phyloP scores from a whole-genome alignment of 2,797 vertebrate species.

The Sorex maritimensis region DNA sequence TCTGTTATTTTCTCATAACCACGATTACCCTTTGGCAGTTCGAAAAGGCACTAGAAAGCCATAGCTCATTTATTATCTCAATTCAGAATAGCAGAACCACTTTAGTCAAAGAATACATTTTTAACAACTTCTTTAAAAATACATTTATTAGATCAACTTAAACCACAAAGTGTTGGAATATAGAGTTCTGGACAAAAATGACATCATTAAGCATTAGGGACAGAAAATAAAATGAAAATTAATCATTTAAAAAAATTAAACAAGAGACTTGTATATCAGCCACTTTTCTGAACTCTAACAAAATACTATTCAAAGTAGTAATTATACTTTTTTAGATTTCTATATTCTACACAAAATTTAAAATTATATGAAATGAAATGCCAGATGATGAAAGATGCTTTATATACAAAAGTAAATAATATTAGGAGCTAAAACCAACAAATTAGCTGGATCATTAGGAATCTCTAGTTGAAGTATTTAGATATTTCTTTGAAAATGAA shows the following conservation, averaged over 20 bases:
- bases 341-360: neutral
- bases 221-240: neutral
- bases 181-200: neutral
- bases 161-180: neutral
- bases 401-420: neutral
- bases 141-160: neutral
- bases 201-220: slow-evolving; percentile 5
- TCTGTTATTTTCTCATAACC: slow-evolving; percentile 51
- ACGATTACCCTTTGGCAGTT: neutral
- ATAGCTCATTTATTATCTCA: slow-evolving; percentile 21
- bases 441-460: neutral
- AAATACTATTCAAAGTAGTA: slow-evolving; percentile 15
- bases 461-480: neutral
- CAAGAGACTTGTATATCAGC: neutral
- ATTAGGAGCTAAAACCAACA: neutral
- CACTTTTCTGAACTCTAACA: neutral
- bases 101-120: neutral
- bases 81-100: neutral
- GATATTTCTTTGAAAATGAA: neutral
- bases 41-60: neutral
- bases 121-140: neutral
- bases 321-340: neutral
- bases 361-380: neutral
- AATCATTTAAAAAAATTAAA: neutral
- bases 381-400: neutral